Evolutionary conservation across 2,797 vertebrate species (phyloP), one percentile per base, ranked within the genome.

Genomic region (Columba guinea): DNA sequence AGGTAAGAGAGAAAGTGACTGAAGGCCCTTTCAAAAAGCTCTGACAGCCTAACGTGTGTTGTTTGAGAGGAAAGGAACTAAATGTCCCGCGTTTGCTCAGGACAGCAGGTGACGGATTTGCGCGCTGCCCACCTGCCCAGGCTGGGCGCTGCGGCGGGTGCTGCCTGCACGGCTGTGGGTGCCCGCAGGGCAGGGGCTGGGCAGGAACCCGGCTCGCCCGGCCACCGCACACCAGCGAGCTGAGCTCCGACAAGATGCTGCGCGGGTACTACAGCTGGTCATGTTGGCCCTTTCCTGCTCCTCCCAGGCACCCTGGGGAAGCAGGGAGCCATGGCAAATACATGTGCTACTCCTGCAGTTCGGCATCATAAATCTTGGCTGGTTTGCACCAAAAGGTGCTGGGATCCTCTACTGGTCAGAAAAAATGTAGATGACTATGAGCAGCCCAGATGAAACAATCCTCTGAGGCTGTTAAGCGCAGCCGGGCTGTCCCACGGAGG

Each of bases 101-200:
- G 37, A 83, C 51, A 51, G 23, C 5, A 4, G 9, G 48, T 58
- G 63, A 93, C 39, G 19, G 26, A 32, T n/a, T 22, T 3, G 2
- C 20, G 20, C 5, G 3, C 49, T 75, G 87, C 35, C 69, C 20
- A 4, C 2, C 3, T 39, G 34, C 16, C 37, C 68, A 10, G 27
- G 67, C 81, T 32, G 4, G 6, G 20, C 0, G 1, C n/a, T 70
- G 63, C 30, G 7, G 8, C 0, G 11, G 71, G 30, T 4, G 1
- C 27, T 81, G 89, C 53, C 27, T 13, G 62, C 48, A 34, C 0
- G 5, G 59, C 63, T 46, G 48, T 1, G 28, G 55, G 5, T 28
- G 26, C 59, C 34, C 3, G 0, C 39, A 20, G 48, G 53, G 62
- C 69, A 35, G 35, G 34, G 26, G 55, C 27, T 41, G 2, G 5